Conservation (phyloP, 2,113 vertebrate genomes). For the Dendropsophus ebraccatus region DNA sequence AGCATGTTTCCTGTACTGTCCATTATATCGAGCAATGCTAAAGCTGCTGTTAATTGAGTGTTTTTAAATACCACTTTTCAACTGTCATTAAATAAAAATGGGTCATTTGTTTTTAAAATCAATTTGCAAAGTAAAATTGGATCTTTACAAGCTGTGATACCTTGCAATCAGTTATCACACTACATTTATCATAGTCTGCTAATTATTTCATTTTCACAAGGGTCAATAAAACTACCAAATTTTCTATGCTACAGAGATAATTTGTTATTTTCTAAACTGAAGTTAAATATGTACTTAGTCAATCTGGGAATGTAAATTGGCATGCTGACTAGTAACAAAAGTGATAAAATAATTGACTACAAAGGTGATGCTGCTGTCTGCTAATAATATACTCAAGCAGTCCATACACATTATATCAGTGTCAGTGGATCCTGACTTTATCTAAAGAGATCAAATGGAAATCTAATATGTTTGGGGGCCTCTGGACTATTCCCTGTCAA, state of each 20-base stretch:
- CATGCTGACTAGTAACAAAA: not conserved
- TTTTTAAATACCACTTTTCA: constrained; percentile 60
- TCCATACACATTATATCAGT: not conserved
- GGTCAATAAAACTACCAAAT: constrained; percentile 51
- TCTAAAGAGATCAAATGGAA: not conserved
- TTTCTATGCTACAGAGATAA: constrained; percentile 48
- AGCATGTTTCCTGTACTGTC: constrained; percentile 49
- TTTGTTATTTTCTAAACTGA: constrained; percentile 10
- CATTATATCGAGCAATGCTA: constrained; percentile 52
- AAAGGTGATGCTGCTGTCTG: not conserved
- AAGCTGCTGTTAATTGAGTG: constrained; percentile 58
- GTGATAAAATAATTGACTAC: constrained; percentile 13
- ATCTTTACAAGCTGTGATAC: constrained; percentile 55
- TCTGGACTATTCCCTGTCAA: not conserved
- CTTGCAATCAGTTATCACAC: constrained; percentile 55
- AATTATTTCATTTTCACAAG: constrained; percentile 54
- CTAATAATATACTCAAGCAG: not conserved
- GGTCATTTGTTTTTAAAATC: constrained; percentile 60
- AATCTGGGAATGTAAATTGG: constrained; percentile 23
- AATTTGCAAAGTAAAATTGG: constrained; percentile 59
- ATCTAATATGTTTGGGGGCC: not conserved
- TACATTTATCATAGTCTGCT: constrained; percentile 52
- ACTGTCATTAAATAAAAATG: constrained; percentile 58
- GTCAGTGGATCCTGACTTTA: not conserved
- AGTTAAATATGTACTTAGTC: constrained; percentile 24